Conservation (phyloP, 2,888 invertebrate genomes). For the Polyommatus icarus region DNA sequence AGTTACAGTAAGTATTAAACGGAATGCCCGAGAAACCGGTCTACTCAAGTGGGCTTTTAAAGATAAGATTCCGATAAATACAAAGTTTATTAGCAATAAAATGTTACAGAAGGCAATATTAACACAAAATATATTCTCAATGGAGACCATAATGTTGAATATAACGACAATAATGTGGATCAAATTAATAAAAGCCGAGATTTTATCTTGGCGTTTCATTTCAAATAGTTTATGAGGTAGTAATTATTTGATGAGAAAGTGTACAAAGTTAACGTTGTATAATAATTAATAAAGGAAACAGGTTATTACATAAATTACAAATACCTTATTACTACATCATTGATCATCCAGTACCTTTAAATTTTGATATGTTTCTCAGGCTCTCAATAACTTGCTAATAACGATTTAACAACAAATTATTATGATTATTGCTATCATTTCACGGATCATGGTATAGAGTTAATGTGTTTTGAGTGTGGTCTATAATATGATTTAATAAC, state of each 20-base stretch:
- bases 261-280: background rate
- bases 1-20: background rate
- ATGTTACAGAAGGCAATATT: constrained; percentile 21
- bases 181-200: constrained; percentile 27
- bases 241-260: constrained; percentile 22
- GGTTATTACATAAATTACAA: background rate
- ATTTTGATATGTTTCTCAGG: background rate
- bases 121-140: constrained; percentile 23
- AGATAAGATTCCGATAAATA: constrained; percentile 25
- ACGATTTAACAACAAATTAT: background rate
- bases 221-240: constrained; percentile 12
- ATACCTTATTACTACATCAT: background rate
- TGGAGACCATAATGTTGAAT: background rate
- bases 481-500: background rate
- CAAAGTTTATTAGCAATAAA: constrained; percentile 27
- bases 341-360: background rate
- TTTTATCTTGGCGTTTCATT: constrained; percentile 14
- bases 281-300: background rate
- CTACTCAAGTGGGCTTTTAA: background rate
- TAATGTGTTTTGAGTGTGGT: background rate
- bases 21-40: constrained; percentile 11
- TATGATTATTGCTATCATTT: background rate
- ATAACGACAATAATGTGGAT: constrained; percentile 20
- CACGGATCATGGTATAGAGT: background rate
- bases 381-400: background rate